These are phyloP conservation scores for Cheilosia urbana DNA, from an alignment of 2,888 invertebrate species.

Conservation along the genomic window DNA sequence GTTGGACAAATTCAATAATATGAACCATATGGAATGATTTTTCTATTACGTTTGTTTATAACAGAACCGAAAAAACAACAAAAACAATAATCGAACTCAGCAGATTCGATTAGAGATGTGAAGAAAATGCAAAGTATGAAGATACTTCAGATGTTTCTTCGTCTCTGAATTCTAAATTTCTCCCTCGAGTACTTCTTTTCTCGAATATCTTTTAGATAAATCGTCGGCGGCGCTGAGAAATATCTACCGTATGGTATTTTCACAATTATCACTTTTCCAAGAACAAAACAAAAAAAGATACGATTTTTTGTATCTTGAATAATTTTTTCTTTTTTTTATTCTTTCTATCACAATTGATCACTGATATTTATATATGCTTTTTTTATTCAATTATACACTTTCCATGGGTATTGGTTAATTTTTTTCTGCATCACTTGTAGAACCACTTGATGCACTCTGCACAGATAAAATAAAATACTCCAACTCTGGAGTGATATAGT, in stretches of 20 bases:
- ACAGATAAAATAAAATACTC: conserved; percentile 45
- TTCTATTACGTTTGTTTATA: conserved; percentile 73
- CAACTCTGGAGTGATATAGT: conserved; percentile 16
- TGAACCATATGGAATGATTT: conserved; percentile 91
- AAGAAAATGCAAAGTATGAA: conserved; percentile 39
- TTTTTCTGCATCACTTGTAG: conserved; percentile 68
- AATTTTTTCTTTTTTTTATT: conserved; percentile 25
- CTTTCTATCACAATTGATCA: conserved; percentile 74
- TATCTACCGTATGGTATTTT: conserved; percentile 70
- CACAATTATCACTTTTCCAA: conserved; percentile 68
- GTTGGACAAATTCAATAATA: conserved; percentile 91
- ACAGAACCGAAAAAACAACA: conserved; percentile 28
- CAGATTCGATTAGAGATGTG: conserved; percentile 54
- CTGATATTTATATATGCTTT: conserved; percentile 36
- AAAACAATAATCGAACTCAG: conserved; percentile 41
- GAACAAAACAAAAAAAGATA: conserved; percentile 49
- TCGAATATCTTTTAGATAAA: conserved; percentile 57
- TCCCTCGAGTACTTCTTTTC: not conserved
- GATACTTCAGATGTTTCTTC: conserved; percentile 15
- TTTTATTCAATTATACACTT: conserved; percentile 48
- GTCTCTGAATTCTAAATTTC: conserved; percentile 12
- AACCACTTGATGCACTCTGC: conserved; percentile 78
- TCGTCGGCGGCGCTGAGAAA: conserved; percentile 31
- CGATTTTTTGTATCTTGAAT: conserved; percentile 54
- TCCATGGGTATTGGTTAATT: conserved; percentile 51